A percentile compares a stretch with the other conserved stretches of the same genome.
Evolutionary conservation across 2,113 vertebrate genomes (phyloP).

Genomic region (Peucedramus taeniatus): DNA sequence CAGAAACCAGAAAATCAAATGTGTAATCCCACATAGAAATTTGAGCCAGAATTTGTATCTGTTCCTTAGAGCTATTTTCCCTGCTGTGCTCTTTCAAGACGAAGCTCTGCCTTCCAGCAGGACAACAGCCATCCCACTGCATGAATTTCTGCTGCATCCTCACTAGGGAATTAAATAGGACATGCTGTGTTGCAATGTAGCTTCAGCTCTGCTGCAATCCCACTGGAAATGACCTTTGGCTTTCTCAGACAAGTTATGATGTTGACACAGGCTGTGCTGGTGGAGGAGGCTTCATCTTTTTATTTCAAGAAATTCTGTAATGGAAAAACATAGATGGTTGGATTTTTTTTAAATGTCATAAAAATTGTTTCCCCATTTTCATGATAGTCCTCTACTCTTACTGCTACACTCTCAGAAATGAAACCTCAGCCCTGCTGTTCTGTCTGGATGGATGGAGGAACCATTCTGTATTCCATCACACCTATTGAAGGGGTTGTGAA

Average conservation of each 20-base stretch:
- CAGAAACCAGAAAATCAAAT: background rate
- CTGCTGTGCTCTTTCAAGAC: background rate
- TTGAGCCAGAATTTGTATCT: background rate
- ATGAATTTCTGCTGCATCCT: background rate
- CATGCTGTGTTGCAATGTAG: background rate
- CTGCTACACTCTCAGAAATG: background rate
- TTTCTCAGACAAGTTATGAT: background rate
- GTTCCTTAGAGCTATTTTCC: background rate
- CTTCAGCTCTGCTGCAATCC: background rate
- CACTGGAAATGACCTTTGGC: background rate
- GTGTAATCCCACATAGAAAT: rapidly evolving
- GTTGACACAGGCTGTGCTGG: background rate
- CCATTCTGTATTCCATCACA: background rate
- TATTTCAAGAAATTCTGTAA: background rate
- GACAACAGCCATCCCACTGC: background rate
- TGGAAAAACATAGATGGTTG: background rate
- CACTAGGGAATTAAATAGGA: background rate
- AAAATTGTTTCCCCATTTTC: background rate
- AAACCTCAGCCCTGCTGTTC: background rate
- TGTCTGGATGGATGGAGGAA: background rate
- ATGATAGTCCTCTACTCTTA: background rate
- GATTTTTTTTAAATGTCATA: background rate
- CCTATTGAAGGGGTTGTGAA: background rate
- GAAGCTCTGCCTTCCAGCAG: background rate
- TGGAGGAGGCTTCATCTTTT: background rate